Evolutionary conservation across 2,797 vertebrate genomes (phyloP).

Genomic region (Hephaestus fuliginosus): DNA sequence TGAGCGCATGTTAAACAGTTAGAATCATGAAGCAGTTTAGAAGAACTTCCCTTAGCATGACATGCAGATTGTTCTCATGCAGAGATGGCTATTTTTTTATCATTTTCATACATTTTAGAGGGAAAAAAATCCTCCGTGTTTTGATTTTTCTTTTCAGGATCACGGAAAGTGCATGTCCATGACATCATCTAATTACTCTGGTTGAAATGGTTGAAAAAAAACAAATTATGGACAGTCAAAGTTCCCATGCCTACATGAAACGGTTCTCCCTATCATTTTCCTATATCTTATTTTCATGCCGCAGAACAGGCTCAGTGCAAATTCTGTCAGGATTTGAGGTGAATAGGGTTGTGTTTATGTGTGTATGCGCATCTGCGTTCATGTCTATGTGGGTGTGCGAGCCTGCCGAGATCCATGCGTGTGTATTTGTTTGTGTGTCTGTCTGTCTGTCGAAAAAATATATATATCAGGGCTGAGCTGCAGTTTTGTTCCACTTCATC

Average conservation of each 20-base stretch:
- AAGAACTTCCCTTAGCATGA: neutral
- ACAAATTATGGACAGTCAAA: constrained; percentile 65
- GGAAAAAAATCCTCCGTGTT: constrained; percentile 21
- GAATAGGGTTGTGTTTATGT: constrained; percentile 70
- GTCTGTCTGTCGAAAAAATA: constrained; percentile 23
- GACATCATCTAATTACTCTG: constrained; percentile 78
- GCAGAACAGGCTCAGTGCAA: constrained; percentile 57
- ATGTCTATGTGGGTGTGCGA: constrained; percentile 30
- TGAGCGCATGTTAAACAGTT: neutral
- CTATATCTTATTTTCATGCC: constrained; percentile 75
- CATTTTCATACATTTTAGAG: constrained; percentile 1
- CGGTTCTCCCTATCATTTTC: constrained; percentile 71
- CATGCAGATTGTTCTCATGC: neutral
- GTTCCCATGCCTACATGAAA: constrained; percentile 72
- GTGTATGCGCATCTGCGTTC: constrained; percentile 40
- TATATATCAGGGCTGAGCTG: constrained; percentile 33
- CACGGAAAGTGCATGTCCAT: constrained; percentile 62
- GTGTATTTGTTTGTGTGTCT: constrained; percentile 19
- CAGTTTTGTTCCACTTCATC: constrained; percentile 54
- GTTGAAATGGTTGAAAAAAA: constrained; percentile 49
- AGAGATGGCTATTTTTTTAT: neutral
- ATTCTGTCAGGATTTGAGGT: constrained; percentile 67
- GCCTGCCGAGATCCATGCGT: constrained; percentile 22
- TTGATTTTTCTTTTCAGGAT: constrained; percentile 60
- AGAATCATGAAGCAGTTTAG: neutral